These are phyloP conservation scores for Amiota communis DNA, from an alignment of 2,888 invertebrate species.

Conservation along the genomic window DNA sequence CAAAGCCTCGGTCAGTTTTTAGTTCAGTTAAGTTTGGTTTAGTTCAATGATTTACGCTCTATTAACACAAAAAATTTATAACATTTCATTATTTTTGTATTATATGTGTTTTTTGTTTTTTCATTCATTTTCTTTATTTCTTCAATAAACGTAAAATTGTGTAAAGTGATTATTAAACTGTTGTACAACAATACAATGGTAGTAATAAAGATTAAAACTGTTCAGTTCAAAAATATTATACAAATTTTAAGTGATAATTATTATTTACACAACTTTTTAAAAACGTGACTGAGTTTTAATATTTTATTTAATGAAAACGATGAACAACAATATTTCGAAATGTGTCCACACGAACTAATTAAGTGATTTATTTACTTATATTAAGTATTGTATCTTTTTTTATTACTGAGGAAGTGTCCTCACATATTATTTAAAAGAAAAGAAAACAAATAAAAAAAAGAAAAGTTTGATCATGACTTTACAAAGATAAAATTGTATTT, in stretches of 20 bases:
- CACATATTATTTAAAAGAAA: too few relatives aligned
- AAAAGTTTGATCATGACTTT: too few relatives aligned
- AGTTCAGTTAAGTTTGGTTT: background rate
- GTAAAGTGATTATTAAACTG: background rate
- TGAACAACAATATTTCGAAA: too few relatives aligned
- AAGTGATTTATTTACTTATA: too few relatives aligned
- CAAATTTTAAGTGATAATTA: background rate
- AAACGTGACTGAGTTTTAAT: background rate
- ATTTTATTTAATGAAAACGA: too few relatives aligned
- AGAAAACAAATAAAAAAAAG: too few relatives aligned
- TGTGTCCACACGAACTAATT: too few relatives aligned
- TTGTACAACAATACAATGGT: too few relatives aligned
- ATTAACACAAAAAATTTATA: slow-evolving; percentile 4
- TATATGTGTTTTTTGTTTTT: background rate
- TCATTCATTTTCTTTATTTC: background rate
- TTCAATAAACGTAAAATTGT: background rate
- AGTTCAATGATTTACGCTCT: slow-evolving; percentile 5
- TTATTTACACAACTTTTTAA: slow-evolving; percentile 16
- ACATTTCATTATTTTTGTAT: background rate
- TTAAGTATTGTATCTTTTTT: too few relatives aligned
- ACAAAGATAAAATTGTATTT: too few relatives aligned
- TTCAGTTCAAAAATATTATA: background rate
- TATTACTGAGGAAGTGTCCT: too few relatives aligned
- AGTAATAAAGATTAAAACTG: background rate
- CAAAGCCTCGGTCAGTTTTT: too few relatives aligned